A percentile compares a stretch with the other conserved stretches of the same genome.
Evolutionary conservation across 2,113 vertebrate species (phyloP).

Genomic region (Oenanthe melanoleuca): DNA sequence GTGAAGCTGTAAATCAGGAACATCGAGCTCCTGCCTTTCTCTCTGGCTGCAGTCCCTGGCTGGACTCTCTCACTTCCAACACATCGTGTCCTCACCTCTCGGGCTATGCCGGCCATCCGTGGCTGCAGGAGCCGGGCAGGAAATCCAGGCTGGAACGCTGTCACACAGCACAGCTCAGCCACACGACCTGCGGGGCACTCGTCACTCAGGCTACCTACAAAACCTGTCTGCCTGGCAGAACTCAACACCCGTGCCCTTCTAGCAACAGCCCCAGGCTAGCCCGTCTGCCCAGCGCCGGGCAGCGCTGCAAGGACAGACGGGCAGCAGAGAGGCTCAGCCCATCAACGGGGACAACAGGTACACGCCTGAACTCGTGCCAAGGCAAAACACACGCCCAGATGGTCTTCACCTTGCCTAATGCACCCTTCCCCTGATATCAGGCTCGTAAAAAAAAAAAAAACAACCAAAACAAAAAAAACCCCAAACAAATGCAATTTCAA

Average conservation of each 20-base stretch:
- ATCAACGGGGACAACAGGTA: rapidly evolving
- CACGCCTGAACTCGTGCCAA: background rate
- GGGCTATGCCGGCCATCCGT: background rate
- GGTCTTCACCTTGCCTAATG: background rate
- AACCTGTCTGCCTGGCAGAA: constrained; percentile 57
- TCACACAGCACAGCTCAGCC: background rate
- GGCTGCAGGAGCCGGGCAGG: rapidly evolving
- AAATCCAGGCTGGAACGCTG: background rate
- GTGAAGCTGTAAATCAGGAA: constrained; percentile 17
- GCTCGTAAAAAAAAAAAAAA: background rate
- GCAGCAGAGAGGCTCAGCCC: background rate
- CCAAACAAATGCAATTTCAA: background rate
- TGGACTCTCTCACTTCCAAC: background rate
- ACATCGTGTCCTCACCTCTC: background rate
- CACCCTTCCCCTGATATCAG: background rate
- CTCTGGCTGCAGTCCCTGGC: background rate
- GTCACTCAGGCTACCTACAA: constrained; percentile 10
- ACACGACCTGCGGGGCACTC: background rate
- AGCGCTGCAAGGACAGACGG: background rate
- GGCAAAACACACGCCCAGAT: background rate
- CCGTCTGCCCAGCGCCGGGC: constrained; percentile 4
- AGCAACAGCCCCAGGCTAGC: constrained; percentile 51
- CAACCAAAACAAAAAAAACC: background rate
- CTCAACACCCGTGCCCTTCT: background rate
- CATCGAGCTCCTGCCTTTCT: background rate